Percentiles rank a stretch among this genome's conserved stretches.
Conservation (phyloP, 2,888 invertebrate species). For the Drosophila mercatorum region DNA sequence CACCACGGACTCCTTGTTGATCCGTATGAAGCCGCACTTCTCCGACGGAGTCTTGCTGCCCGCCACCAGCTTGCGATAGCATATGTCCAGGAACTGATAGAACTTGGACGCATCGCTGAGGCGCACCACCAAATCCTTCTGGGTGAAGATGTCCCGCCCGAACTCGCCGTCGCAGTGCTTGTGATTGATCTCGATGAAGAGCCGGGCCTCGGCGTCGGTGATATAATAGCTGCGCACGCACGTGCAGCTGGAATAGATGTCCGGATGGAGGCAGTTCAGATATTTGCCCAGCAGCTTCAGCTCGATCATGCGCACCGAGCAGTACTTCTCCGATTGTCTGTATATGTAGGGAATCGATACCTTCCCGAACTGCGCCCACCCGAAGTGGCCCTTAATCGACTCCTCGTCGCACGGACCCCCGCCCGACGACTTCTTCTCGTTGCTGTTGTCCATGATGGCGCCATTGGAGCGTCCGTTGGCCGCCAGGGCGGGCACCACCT, state of each 20-base stretch:
- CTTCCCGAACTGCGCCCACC: constrained; percentile 95
- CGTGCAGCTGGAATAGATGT: constrained; percentile 95
- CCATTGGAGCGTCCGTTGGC: constrained; percentile 65
- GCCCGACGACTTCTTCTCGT: constrained; percentile 46
- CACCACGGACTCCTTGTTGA: constrained; percentile 96
- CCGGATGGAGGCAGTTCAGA: constrained; percentile 94
- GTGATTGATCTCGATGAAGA: constrained; percentile 96
- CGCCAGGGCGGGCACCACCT: constrained; percentile 59
- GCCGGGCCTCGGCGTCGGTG: constrained; percentile 94
- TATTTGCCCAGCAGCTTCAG: constrained; percentile 95
- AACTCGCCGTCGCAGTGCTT: constrained; percentile 96
- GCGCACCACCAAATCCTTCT: constrained; percentile 95
- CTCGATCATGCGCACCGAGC: constrained; percentile 97
- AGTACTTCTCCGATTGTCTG: constrained; percentile 93
- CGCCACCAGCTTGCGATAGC: constrained; percentile 92
- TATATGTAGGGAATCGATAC: constrained; percentile 95
- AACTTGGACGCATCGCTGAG: constrained; percentile 95
- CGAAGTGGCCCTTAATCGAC: constrained; percentile 92
- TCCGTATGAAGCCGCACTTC: constrained; percentile 95
- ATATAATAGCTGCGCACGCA: constrained; percentile 97
- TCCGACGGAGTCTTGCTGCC: constrained; percentile 89
- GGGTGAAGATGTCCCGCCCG: constrained; percentile 94
- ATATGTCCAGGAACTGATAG: constrained; percentile 95
- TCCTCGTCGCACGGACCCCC: constrained; percentile 88
- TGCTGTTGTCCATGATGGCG: constrained; percentile 78